Evolutionary conservation across 2,888 invertebrate species (phyloP), one percentile per base, ranked within the genome.

Genomic region (Micoletzkya japonica): DNA sequence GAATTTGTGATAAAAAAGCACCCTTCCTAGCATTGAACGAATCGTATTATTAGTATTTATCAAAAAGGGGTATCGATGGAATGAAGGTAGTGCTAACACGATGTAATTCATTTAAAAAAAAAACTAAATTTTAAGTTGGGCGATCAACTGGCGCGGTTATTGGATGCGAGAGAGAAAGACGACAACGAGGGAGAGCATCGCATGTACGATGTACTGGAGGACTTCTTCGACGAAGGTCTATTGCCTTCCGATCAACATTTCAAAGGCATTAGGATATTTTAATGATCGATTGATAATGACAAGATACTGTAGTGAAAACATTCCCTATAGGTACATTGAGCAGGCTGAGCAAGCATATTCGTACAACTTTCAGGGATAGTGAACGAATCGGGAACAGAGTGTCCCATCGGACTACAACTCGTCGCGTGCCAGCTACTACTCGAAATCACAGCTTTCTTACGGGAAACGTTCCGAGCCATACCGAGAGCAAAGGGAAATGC

Each of bases 401-500:
- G 96, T 86, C 89, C 89, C 2, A 87, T 87, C 73, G 88, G 88
- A 0, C 88, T 99, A 63, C 91, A 95, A 83, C 89, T 97, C 78
- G 90, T 97, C 58, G 96, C 96, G 2, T 96, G 96, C 86, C 91
- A 94, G 70, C 89, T 99, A 28, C 89, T 99, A n/a, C 90, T 93
- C 84, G 98, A 99, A 89, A 94, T 99, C 71, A 97, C 98, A 0
- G 90, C 95, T 0, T 99, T 97, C 87, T 89, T 99, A 67, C 89
- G 98, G 24, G 98, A 99, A 88, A 94, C 95, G 0, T 97, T 96
- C 87, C 93, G 94, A 86, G 86, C 88, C 73, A 85, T 90, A 57
- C 89, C 90, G 0, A 74, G 86, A 17, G 77, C 80, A 14, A 78
- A 77, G 63, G 74, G 71, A 2, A 68, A 49, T 44, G 73, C 74